phyloP scores from a whole-genome alignment of 2,797 vertebrate genomes.

The Alectoris magna region DNA sequence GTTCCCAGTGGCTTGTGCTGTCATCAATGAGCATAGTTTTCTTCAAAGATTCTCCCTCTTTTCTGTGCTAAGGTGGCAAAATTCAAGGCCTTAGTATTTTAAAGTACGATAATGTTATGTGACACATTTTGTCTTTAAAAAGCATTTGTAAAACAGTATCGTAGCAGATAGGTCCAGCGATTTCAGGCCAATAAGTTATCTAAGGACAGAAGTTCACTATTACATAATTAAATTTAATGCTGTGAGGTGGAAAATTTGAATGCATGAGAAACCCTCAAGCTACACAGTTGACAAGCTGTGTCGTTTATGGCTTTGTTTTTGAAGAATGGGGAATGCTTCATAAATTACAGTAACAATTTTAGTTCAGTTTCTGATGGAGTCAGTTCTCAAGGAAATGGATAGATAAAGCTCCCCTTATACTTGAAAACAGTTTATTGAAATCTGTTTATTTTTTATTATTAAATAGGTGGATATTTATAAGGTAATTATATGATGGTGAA shows the following conservation, averaged over 20 bases:
- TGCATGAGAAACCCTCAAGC: neutral
- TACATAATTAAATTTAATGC: constrained; percentile 32
- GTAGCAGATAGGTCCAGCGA: neutral
- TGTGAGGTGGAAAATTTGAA: constrained; percentile 28
- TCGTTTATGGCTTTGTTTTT: neutral
- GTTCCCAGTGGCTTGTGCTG: neutral
- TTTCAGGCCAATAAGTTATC: neutral
- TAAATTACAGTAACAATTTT: neutral
- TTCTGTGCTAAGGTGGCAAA: neutral
- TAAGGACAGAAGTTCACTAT: constrained; percentile 32
- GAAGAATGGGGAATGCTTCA: constrained; percentile 7
- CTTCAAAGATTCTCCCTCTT: neutral
- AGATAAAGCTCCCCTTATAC: neutral
- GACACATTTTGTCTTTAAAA: neutral
- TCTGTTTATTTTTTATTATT: neutral
- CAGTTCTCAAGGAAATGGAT: neutral
- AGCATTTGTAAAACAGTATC: neutral
- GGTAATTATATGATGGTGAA: neutral
- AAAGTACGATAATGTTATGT: neutral
- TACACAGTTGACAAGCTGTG: neutral
- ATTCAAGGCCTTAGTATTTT: neutral
- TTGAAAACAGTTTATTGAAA: neutral
- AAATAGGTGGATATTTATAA: neutral
- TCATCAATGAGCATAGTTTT: neutral
- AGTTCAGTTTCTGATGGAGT: neutral